Evolutionary conservation across 2,888 invertebrate species (phyloP), one percentile per base, ranked within the genome.

Genomic region (Dysmachus trigonus): DNA sequence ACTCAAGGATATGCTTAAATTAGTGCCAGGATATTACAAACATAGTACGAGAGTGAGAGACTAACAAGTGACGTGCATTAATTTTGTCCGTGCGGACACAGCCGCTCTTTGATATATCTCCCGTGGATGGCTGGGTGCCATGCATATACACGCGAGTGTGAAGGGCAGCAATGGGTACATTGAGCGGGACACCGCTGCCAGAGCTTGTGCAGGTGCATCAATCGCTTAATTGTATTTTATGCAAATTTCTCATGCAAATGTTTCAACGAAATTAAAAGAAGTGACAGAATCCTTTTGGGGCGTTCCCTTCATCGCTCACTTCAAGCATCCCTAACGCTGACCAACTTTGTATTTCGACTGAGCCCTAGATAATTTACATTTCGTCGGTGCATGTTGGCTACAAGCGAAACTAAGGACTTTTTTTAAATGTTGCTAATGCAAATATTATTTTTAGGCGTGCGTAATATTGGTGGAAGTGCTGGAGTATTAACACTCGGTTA

Each of bases 41-140:
- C 84, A 86, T 72, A 79, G 83, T 84, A 86, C 77, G 86, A 71
- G 27, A 5, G 3, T 71, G 83, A 27, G 18, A 30, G 82, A 86
- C 87, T 86, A 84, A 84, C 86, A 86, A 87, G 86, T 87, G 87
- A 87, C 86, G 87, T 87, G 84, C 87, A 87, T 87, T 87, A 87
- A 86, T 86, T 87, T 77, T 35, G 51, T 83, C 84, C 87, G 79
- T 84, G 86, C 84, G 77, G 83, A 86, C 82, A 86, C 77, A 79
- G 18, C 82, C 82, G 33, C 82, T 85, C 83, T 85, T 87, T 85
- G 86, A 82, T 86, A 72, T 72, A 84, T 38, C 15, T 6, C 10
- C 33, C 22, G 35, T 38, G 7, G 22, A 72, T 47, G 35, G 13
- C 30, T 73, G 47, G 30, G 47, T 27, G 30, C 6, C 30, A 31